phyloP scores from a whole-genome alignment of 2,113 vertebrate genomes.

The Crotophaga sulcirostris region DNA sequence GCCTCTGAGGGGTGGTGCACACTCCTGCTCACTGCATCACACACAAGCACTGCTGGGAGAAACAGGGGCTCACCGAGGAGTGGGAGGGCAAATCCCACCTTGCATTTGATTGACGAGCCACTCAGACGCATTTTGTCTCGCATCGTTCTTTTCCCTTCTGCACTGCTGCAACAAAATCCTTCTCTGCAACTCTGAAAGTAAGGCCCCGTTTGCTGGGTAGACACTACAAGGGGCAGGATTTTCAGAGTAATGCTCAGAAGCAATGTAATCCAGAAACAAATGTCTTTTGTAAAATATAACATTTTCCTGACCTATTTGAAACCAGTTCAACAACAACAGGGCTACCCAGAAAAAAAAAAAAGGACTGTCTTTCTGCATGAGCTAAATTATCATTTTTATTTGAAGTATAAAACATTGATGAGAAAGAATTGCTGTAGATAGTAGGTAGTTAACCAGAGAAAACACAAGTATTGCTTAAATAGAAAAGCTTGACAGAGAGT shows the following conservation, averaged over 20 bases:
- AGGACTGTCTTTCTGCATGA: not conserved
- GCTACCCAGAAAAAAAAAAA: not conserved
- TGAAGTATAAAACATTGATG: not conserved
- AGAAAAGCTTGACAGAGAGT: not conserved
- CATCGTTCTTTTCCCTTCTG: not conserved
- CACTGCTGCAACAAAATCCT: not conserved
- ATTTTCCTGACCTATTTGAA: not conserved
- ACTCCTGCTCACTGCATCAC: accelerated
- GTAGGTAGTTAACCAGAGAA: not conserved
- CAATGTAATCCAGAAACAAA: not conserved
- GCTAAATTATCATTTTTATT: not conserved
- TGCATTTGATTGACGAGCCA: not conserved
- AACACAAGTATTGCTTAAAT: not conserved
- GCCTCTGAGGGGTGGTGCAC: not conserved
- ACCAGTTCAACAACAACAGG: not conserved
- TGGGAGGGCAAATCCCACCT: not conserved
- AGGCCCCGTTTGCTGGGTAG: not conserved
- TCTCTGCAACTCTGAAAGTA: not conserved
- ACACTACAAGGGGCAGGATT: not conserved
- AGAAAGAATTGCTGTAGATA: slow-evolving; percentile 26
- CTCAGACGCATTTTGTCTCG: not conserved
- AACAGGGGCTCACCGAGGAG: not conserved
- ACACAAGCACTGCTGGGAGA: not conserved
- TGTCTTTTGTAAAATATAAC: not conserved
- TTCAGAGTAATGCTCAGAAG: not conserved